Base-by-base conservation (phyloP, 2,888 invertebrate genomes). In the Idaea biselata region DNA sequence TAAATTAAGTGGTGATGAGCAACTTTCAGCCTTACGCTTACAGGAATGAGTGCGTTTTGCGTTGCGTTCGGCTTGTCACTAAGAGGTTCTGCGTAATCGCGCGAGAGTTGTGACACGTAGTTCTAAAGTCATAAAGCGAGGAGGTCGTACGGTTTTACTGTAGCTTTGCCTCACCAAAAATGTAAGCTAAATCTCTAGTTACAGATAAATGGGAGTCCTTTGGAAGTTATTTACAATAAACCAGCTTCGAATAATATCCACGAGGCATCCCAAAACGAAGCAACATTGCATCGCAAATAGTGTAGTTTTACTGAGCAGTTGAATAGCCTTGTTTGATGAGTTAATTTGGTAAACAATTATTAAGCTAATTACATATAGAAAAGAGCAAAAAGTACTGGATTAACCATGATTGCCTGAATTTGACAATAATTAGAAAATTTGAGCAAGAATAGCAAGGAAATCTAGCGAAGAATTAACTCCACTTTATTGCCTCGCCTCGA, bases 401-500 rank as follows among this genome's bases (percentile, higher is more conserved):
- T 18, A 56, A 56, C 11, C 56, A 56, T 61, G 59, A 55, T 58
- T 59, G 16, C 5, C 32, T 55, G 57, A 58, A 53, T 60, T 16
- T 55, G 14, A 55, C 18, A 25, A 59, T 62, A 62, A 63, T 67
- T 61, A 63, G 54, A 56, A 60, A 63, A 59, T 66, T 56, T 58
- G 59, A 62, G 32, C 32, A n/a, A 56, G 32, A 76, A 77, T 78
- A 63, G 64, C 63, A 69, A 71, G 69, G 65, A 81, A 82, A 81
- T 82, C 77, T 70, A 76, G 71, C 65, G 66, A 72, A 72, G 70
- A 78, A 81, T 84, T 79, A 84, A 76, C 76, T 76, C 70, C 69
- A 80, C 79, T 81, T 80, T 76, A 68, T 72, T 73, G 67, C 68
- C 70, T 70, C 69, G 72, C 72, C 74, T 64, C 55, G 67, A 18